Evolutionary conservation across 2,797 vertebrate species (phyloP), one percentile per base, ranked within the genome.

Genomic region (Schizothorax lantsangensis): DNA sequence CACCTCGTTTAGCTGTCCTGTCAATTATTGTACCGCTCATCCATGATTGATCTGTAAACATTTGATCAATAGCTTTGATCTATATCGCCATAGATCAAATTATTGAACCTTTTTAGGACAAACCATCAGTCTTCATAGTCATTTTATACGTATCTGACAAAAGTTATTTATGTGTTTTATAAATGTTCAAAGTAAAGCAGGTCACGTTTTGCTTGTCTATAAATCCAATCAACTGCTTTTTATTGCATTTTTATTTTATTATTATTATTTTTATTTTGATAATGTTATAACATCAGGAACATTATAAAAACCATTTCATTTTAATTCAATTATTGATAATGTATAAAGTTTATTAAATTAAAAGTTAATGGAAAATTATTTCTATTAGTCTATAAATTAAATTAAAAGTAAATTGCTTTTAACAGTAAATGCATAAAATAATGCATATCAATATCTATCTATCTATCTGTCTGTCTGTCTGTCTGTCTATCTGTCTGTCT

Each of bases 1-100:
- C 71, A 43, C 85, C 87, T 85, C 75, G 84, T 89, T 91, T 86
- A 88, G 88, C 88, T 90, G 81, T 85, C 77, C 84, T 85, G 84
- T 80, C 77, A 59, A 57, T n/a, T 68, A 72, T 33, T 54, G 69
- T 72, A 64, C 38, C n/a, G 47, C 47, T 82, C 84, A 72, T 72
- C 30, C 84, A 85, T 72, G 49, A 59, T 21, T 59, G 66, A 71
- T 69, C 75, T 79, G 75, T 79, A 23, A 85, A 71, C 64, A 45
- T 71, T 43, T 78, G 15, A 72, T 85, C 77, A 85, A 85, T 85
- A 62, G 12, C n/a, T 85, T 80, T 72, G 77, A 85, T 79, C 84
- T 85, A 72, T 80, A 72, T 80, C 38, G 8, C 52, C 49, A 85
- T 85, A 85, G 84, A 85, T 85, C 84, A 85, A 80, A 69, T 38